Evolutionary conservation across 2,113 vertebrate species (phyloP), one percentile per base, ranked within the genome.

Genomic region (Aspiorhynchus laticeps): DNA sequence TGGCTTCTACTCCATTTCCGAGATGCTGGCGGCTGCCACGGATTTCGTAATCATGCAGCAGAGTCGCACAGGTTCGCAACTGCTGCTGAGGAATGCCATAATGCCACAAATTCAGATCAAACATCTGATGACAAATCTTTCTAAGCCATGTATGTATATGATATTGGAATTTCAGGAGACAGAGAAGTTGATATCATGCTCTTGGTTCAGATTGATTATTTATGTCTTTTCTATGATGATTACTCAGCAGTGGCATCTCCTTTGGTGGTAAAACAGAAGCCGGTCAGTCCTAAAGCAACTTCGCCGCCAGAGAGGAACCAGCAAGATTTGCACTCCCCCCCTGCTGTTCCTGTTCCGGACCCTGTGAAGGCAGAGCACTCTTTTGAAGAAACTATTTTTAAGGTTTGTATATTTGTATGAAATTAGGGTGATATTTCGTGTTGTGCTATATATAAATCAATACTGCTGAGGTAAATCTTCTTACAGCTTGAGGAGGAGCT

Each of bases 1-100:
- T 0, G 97, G 98, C 61, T 99, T 98, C 89, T 93, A 93, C 83
- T 98, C 97, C 11, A 83, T 94, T n/a, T 89, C 82, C 28, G 97
- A 98, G 90, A 95, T 97, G 89, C 89, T 99, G 61, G 89, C 77
- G 21, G 95, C 95, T 0, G 83, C 94, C 7, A 88, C 92, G 0
- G 96, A 98, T 89, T 63, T 96, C 41, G 61, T 99, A 65, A 9
- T 31, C 0, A 71, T 98, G 71, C 89, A 94, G 43, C 96, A 97
- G 86, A 92, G 95, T 89, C 94, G 93, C 86, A 89, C 91, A 38
- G 97, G 98, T 8, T 96, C 96, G 19, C 88, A 97, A 87, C 56
- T 99, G 80, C 88, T 7, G 1, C 93, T 98, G n/a, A 96, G 93
- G 89, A 88, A 91, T 28, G 11, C 15, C 11, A 2, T 26, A 21